Base-by-base conservation (phyloP, 1,140 invertebrate species). In the Cotesia chilonis region DNA sequence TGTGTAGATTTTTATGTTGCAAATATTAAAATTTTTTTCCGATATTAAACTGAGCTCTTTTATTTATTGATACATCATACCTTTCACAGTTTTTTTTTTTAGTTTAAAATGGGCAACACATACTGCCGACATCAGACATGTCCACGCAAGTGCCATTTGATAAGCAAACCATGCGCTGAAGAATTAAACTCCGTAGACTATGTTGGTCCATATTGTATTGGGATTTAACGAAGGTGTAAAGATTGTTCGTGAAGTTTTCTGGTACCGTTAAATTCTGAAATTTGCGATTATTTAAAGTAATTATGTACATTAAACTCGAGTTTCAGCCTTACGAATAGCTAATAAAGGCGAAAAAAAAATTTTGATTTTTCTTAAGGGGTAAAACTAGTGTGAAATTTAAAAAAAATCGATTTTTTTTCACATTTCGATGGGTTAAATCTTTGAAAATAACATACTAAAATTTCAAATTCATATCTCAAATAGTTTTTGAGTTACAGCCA, bases 81-180 rank as follows among this genome's bases (percentile, higher is more conserved):
- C 59, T 72, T 68, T 74, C 51, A 52, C 28, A 47, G 14, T 60
- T 68, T 36, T 2, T 57, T 5, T 5, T 4, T 52, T 28, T 1
- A 28, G 35, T 28, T 77, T 36, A 78, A 55, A 80, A 78, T 3
- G 77, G 79, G 73, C 79, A 80, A 28, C 77, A 78, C 3, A 78
- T 20, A 12, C 68, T 37, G 7, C 79, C 77, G 17, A 80, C 76
- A 55, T 80, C 77, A 14, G 69, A 66, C 20, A 80, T 67, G 51
- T 76, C 73, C 20, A 80, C 70, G 66, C 77, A 78, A 4, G 38
- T 68, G 10, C 74, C 70, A 38, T 74, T 67, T 2, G 63, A 37
- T 4, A 76, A 74, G 70, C 78, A 78, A 54, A 77, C 60, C 28
- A 28, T 69, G 14, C 74, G 70, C 7, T 61, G 37, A 2, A 78